These are phyloP conservation scores for Coregonus clupeaformis DNA, from an alignment of 2,113 vertebrate species.

Conservation along the genomic window DNA sequence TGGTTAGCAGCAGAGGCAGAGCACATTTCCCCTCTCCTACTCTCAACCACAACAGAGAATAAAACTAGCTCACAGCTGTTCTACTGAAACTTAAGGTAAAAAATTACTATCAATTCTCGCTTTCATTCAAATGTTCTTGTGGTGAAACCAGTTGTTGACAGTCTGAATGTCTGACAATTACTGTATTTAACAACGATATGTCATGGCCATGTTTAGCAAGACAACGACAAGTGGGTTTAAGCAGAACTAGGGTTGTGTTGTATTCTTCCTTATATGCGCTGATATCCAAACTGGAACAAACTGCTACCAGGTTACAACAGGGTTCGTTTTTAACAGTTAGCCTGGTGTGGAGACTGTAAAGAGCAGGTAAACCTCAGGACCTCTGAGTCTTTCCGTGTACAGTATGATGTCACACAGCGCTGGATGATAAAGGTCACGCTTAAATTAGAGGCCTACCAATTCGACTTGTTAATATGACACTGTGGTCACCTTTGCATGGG, in stretches of 20 bases:
- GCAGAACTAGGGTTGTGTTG: too few species aligned
- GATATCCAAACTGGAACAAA: too few species aligned
- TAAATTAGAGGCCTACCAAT: conserved; percentile 58
- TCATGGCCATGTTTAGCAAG: too few species aligned
- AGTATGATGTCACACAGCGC: not conserved
- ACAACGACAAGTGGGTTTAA: too few species aligned
- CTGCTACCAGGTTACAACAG: not conserved
- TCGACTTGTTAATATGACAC: conserved; percentile 43
- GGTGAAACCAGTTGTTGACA: too few species aligned
- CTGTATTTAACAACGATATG: too few species aligned
- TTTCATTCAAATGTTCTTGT: conserved; percentile 23
- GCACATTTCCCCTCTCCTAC: conserved; percentile 22
- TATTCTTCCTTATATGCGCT: too few species aligned
- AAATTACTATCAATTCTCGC: not conserved
- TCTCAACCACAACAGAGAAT: conserved; percentile 36
- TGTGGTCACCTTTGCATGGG: conserved; percentile 43
- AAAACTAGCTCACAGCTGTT: conserved; percentile 43
- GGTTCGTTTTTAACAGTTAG: not conserved
- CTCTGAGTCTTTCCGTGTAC: not conserved
- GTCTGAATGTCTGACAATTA: too few species aligned
- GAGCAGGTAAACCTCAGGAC: not conserved
- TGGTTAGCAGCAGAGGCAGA: conserved; percentile 26
- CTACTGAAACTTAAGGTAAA: conserved; percentile 45
- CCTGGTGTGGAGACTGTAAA: not conserved
- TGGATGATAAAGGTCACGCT: conserved; percentile 42